Evolutionary conservation across 1,140 invertebrate genomes (phyloP).

Genomic region (Caenorhabditis inopinata): DNA sequence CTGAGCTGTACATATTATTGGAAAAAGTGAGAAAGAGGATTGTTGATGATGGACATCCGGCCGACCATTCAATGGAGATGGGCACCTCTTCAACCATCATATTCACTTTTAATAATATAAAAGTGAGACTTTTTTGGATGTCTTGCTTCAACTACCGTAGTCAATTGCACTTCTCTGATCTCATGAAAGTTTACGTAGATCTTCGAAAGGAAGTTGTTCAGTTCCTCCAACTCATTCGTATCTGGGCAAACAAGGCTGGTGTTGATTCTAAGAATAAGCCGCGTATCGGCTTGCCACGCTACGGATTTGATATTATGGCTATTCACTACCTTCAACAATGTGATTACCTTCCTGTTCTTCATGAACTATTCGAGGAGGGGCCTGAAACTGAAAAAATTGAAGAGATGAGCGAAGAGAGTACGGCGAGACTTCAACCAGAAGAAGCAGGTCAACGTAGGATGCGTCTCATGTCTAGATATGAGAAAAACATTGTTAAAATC

Average conservation of each 20-base stretch:
- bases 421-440: neutral
- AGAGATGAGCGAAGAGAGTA: no score
- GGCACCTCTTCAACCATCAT: neutral
- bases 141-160: neutral
- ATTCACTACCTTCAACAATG: constrained; percentile 26
- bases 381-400: neutral
- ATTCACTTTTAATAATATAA: neutral
- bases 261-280: constrained; percentile 2
- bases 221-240: neutral
- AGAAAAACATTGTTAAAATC: neutral
- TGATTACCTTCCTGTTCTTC: neutral
- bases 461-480: neutral
- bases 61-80: constrained; percentile 11
- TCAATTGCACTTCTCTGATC: neutral
- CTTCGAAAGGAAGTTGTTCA: neutral
- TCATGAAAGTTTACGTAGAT: neutral
- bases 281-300: neutral
- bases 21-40: neutral
- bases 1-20: neutral
- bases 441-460: neutral
- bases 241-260: neutral
- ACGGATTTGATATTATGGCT: constrained; percentile 36
- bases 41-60: constrained; percentile 14
- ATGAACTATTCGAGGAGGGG: neutral
- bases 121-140: neutral